Evolutionary conservation across 2,797 vertebrate species (phyloP).

Genomic region (Danionella dracula): DNA sequence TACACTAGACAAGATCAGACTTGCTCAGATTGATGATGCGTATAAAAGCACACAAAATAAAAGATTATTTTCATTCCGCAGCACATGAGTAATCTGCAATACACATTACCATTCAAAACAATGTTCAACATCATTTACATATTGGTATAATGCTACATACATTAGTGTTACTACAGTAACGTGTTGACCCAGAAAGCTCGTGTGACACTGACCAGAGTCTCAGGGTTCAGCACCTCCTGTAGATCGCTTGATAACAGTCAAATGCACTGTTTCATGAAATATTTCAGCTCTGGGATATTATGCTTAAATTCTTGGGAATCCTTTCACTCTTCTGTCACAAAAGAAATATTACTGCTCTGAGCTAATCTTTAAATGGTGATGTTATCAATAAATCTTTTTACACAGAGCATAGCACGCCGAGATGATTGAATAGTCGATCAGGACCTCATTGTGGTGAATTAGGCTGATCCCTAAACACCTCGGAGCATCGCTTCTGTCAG

Average conservation of each 20-base stretch:
- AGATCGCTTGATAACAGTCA: neutral
- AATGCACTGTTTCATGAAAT: conserved; percentile 14
- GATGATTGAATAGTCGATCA: conserved; percentile 6
- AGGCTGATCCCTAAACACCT: conserved; percentile 19
- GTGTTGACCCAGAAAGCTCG: conserved; percentile 12
- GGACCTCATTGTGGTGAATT: conserved; percentile 14
- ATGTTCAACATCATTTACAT: no score
- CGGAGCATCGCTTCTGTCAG: conserved; percentile 20
- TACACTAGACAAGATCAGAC: no score
- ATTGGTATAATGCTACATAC: no score
- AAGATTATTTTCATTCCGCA: no score
- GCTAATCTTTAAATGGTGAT: conserved; percentile 11
- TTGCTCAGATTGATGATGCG: no score
- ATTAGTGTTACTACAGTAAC: neutral
- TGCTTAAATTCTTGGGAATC: conserved; percentile 24
- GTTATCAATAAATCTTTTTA: conserved; percentile 18
- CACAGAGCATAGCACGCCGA: conserved; percentile 7
- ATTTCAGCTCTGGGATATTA: conserved; percentile 20
- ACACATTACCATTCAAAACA: no score
- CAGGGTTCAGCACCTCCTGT: neutral
- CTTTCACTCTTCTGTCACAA: conserved; percentile 19
- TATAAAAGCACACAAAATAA: no score
- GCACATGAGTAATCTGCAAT: no score
- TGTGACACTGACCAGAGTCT: neutral
- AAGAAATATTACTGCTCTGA: conserved; percentile 27